Base-by-base conservation (phyloP, 2,113 vertebrate species). In the Ammodytes marinus region DNA sequence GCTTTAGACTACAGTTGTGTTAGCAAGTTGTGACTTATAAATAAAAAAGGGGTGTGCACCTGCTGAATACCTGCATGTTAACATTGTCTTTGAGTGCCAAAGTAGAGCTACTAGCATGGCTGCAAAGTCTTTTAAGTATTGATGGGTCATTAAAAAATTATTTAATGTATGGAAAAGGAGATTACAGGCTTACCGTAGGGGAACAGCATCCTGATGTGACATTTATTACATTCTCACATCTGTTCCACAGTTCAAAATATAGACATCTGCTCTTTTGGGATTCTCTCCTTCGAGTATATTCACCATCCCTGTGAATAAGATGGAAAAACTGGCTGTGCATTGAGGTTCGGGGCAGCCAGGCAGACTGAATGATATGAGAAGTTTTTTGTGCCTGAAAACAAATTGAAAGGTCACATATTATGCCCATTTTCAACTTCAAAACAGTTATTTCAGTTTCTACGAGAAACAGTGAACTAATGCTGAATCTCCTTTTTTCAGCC, bases 221-320 rank as follows among this genome's bases (percentile, higher is more conserved):
- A 73, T 73, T 69, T 84, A 71, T 75, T 47, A 42, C 50, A 52
- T 43, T 74, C 53, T 52, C 13, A 69, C 77, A 85, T 77, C 77
- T 80, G 72, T 8, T 75, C 3, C 39, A 42, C 47, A 35, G 54
- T 7, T 76, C 17, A 53, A 15, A 82, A 57, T 15, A 6, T 2
- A 54, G 63, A 82, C 66, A 76, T 69, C 59, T 82, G 73, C 59
- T 70, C 39, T 40, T 69, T 54, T 3, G 2, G 65, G 27, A 27
- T 27, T 27, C 27, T 27, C 27, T 27, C 27, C 27, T 27, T 27
- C 27, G 27, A 27, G 27, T 27, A 58, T 64, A 59, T 53, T 3
- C 42, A 77, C 5, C 49, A 66, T 35, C 54, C 35, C 19, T 39
- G 63, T 70, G 17, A 57, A 47, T 64, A 58, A 35, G 49, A 8